Percentiles rank a stretch among this genome's conserved stretches.
These are phyloP conservation scores for Austrofundulus limnaeus DNA, from an alignment of 2,113 vertebrate genomes.

Conservation along the genomic window DNA sequence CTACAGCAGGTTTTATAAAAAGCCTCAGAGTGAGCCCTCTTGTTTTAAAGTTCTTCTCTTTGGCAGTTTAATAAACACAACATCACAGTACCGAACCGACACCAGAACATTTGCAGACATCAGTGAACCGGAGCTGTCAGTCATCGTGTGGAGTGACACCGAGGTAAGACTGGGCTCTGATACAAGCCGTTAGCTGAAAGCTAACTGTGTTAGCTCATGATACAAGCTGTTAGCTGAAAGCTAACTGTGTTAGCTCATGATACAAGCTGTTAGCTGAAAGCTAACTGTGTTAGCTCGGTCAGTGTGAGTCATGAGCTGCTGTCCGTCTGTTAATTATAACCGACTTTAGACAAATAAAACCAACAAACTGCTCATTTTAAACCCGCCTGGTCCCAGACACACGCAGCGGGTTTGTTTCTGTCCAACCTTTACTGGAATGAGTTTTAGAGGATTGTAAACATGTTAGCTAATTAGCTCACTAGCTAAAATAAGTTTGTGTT, in stretches of 20 bases:
- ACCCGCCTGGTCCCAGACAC: too few relatives aligned
- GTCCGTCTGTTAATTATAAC: too few relatives aligned
- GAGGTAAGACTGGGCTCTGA: too few relatives aligned
- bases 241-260: too few relatives aligned
- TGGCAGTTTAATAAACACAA: conserved; percentile 21
- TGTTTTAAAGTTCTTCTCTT: neutral
- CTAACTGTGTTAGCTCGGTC: neutral
- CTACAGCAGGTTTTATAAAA: neutral
- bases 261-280: neutral
- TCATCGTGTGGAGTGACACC: too few relatives aligned
- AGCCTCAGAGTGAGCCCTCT: conserved; percentile 23
- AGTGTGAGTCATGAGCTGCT: neutral
- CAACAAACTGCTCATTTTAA: too few relatives aligned
- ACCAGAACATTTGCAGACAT: neutral
- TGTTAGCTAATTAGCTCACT: neutral
- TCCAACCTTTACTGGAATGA: neutral
- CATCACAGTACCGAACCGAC: accelerated
- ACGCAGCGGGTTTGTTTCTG: too few relatives aligned
- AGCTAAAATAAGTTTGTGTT: neutral
- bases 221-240: too few relatives aligned
- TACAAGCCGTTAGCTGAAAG: too few relatives aligned
- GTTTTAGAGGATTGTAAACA: neutral
- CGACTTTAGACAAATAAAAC: too few relatives aligned
- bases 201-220: too few relatives aligned
- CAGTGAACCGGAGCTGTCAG: neutral